phyloP scores from a whole-genome alignment of 1,140 invertebrate genomes.

The Cepaea nemoralis region DNA sequence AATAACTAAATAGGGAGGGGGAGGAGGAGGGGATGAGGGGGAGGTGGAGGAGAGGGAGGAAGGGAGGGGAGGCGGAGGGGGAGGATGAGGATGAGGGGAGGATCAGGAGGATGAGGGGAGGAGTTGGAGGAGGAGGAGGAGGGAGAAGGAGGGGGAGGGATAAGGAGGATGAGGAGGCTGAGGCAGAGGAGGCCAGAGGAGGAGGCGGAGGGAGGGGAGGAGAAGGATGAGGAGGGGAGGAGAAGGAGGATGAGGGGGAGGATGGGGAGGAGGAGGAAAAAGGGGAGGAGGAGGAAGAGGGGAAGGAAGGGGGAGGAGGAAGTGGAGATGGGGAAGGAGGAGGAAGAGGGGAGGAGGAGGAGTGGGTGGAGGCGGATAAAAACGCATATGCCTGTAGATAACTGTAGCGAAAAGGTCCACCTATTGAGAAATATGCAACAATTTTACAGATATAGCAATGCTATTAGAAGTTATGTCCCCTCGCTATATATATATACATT shows the following conservation, averaged over 20 bases:
- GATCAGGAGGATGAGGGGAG: background rate
- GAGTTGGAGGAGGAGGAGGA: background rate
- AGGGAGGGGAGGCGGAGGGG: slow-evolving; percentile 18
- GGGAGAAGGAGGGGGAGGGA: background rate
- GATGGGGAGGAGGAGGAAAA: background rate
- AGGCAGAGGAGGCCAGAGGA: background rate
- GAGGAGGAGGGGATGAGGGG: no score
- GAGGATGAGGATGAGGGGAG: background rate
- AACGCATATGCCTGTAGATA: background rate
- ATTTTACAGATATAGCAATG: no score
- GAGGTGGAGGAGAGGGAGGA: no score
- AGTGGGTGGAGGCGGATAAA: background rate
- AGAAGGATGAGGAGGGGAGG: background rate
- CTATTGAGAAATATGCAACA: no score
- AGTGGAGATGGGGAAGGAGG: no score
- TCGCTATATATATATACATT: no score
- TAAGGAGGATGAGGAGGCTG: no score
- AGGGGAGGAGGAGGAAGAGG: background rate
- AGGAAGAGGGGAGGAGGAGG: background rate
- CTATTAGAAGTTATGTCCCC: no score
- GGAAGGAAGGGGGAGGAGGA: background rate
- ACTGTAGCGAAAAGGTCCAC: no score
- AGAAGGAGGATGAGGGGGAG: no score
- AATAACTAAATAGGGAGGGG: no score
- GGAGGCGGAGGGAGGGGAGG: background rate